Evolutionary conservation across 2,888 invertebrate genomes (phyloP).

Genomic region (Drosophila vallismaia): DNA sequence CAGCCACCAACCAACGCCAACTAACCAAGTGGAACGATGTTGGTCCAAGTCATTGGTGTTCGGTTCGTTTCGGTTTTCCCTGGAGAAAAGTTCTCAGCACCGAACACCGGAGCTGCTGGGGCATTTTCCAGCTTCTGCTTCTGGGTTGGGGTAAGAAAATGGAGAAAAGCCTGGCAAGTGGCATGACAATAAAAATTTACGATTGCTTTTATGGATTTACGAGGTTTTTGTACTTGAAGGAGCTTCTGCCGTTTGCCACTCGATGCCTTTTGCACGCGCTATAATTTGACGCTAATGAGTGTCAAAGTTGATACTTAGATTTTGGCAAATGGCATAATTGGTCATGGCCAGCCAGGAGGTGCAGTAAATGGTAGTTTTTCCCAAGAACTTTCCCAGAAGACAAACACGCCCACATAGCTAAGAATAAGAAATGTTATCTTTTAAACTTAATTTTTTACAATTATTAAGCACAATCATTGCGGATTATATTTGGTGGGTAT

Average conservation of each 20-base stretch:
- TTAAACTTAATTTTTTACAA: not conserved
- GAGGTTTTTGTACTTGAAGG: slow-evolving; percentile 56
- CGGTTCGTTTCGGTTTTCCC: slow-evolving; percentile 60
- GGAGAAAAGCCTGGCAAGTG: slow-evolving; percentile 60
- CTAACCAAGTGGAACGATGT: slow-evolving; percentile 49
- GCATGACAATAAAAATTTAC: slow-evolving; percentile 78
- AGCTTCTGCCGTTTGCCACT: slow-evolving; percentile 37
- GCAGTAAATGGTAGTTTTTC: not conserved
- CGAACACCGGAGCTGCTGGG: slow-evolving; percentile 5
- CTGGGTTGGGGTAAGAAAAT: slow-evolving; percentile 2
- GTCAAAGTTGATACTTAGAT: slow-evolving; percentile 78
- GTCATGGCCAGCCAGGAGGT: slow-evolving; percentile 15
- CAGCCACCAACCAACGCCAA: slow-evolving; percentile 36
- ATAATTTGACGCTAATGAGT: slow-evolving; percentile 78
- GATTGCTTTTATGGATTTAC: slow-evolving; percentile 80
- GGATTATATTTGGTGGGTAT: slow-evolving; percentile 17
- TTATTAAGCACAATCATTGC: slow-evolving; percentile 12
- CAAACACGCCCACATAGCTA: not conserved
- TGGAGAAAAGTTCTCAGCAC: slow-evolving; percentile 77
- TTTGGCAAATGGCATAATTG: slow-evolving; percentile 73
- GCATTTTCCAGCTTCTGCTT: slow-evolving; percentile 36
- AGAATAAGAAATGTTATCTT: not conserved
- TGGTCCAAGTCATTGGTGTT: slow-evolving; percentile 26
- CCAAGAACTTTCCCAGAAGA: not conserved
- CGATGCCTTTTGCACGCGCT: slow-evolving; percentile 52